These are phyloP conservation scores for Pangasius mekongensis DNA, from an alignment of 2,797 vertebrate genomes.

Conservation along the genomic window DNA sequence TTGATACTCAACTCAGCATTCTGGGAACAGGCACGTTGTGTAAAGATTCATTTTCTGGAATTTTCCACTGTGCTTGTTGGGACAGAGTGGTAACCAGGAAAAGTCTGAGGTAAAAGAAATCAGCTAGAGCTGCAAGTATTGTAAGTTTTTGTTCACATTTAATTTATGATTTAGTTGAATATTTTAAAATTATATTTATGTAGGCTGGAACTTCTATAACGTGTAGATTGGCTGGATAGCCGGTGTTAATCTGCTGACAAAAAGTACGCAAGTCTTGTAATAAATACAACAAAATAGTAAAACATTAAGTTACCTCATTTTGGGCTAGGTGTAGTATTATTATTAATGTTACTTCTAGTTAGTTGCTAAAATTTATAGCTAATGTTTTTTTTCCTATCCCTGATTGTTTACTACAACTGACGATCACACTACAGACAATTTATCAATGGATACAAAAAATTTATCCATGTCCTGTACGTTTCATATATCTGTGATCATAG, in stretches of 20 bases:
- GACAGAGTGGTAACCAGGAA: background rate
- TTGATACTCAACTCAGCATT: slow-evolving; percentile 1
- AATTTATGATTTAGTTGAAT: background rate
- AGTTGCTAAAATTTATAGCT: background rate
- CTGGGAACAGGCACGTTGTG: background rate
- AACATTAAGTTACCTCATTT: background rate
- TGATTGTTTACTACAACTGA: background rate
- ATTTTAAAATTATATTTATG: background rate
- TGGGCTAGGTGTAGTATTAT: background rate
- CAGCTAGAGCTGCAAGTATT: background rate
- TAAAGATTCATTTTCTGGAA: background rate
- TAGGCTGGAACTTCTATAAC: background rate
- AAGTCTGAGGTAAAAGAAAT: background rate
- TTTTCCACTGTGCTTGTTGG: background rate
- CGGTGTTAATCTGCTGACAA: background rate
- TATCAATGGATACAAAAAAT: background rate
- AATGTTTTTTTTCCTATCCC: background rate
- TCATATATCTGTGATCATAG: background rate
- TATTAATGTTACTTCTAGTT: background rate
- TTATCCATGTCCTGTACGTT: background rate
- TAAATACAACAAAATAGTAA: background rate
- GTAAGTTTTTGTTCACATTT: background rate
- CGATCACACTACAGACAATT: background rate
- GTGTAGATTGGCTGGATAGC: background rate
- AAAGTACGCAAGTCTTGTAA: background rate